Evolutionary conservation across 2,113 vertebrate species (phyloP), one percentile per base, ranked within the genome.

Genomic region (Sphyrna mokarran): DNA sequence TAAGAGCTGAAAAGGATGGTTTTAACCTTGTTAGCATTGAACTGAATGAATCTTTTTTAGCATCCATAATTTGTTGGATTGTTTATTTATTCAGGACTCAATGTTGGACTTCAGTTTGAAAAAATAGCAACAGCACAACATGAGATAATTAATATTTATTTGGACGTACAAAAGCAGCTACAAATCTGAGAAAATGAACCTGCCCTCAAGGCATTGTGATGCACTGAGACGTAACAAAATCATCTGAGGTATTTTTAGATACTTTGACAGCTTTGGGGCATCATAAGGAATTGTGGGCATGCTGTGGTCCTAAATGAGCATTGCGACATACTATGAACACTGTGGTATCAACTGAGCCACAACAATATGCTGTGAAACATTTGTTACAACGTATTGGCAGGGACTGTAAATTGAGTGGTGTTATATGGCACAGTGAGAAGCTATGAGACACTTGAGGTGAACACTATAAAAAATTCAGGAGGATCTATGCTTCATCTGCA

Each of bases 61-160:
- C 85, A 87, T 37, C n/a, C 33, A 80, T 14, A n/a, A 80, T 22
- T 86, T 43, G 18, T 1, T 16, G 37, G 20, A 83, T 63, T 37
- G 10, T 37, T 83, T 40, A 83, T 20, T 37, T 40, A 83, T 83
- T 10, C 86, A 89, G 86, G 23, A 58, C 61, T 58, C 33, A 58
- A 61, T 66, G 10, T 37, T 66, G 58, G 61, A 66, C 61, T 91
- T 91, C 58, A 37, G 61, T 16, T 37, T 0, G 61, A 90, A 33
- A n/a, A 16, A 63, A 91, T 91, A 91, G 89, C 58, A 91, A 29
- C 29, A 18, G 20, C 33, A 93, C 61, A 66, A 37, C 33, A 93
- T 93, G 61, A 66, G 18, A 16, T 37, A 63, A 93, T 93, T 66
- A 93, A 66, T 93, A 93, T 93, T 93, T 93, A 66, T 90, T 90